These are phyloP conservation scores for Nymphalis urticae DNA, from an alignment of 2,888 invertebrate species.

Conservation along the genomic window DNA sequence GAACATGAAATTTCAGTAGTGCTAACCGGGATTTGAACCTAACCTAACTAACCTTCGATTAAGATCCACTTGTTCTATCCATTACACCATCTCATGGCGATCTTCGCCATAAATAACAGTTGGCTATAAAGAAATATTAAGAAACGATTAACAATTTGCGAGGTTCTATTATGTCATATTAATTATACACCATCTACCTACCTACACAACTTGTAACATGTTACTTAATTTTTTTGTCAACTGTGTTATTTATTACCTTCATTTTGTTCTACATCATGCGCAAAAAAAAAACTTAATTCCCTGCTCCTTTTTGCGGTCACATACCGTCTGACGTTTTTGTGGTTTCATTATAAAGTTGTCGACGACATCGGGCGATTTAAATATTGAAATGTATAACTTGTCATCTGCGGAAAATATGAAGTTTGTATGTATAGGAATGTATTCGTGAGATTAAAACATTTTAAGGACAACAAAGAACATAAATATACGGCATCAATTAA, in stretches of 20 bases:
- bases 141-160: neutral
- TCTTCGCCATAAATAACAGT: no score
- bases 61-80: no score
- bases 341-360: constrained; percentile 28
- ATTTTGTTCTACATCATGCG: constrained; percentile 6
- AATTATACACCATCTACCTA: constrained; percentile 12
- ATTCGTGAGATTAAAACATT: neutral
- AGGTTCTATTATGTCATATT: constrained; percentile 6
- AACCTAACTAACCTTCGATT: no score
- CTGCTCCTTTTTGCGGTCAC: constrained; percentile 18
- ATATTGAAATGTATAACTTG: constrained; percentile 11
- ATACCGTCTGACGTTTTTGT: constrained; percentile 18
- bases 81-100: no score
- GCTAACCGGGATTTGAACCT: no score
- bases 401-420: neutral
- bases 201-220: constrained; percentile 10
- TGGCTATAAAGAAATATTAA: neutral
- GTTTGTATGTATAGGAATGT: neutral
- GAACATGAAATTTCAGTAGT: no score
- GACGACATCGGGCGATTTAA: constrained; percentile 16
- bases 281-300: constrained; percentile 13
- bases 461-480: neutral
- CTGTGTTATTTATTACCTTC: constrained; percentile 20
- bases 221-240: constrained; percentile 6
- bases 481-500: no score